Base-by-base conservation (phyloP, 2,113 vertebrate genomes). In the Tinamus guttatus region DNA sequence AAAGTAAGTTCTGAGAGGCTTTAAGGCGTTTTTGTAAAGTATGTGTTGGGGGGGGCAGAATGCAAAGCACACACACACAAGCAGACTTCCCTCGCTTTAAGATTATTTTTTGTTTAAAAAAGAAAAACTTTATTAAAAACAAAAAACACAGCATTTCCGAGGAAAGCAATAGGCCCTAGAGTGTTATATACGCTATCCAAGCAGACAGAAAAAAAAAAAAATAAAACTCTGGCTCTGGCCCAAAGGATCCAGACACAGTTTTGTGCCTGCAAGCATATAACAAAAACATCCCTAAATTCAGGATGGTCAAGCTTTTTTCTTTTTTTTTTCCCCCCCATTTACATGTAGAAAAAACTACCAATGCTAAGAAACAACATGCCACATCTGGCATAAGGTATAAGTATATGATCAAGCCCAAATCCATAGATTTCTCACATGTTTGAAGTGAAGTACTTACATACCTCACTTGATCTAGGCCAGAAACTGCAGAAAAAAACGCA, bases 211-310 rank as follows among this genome's bases (percentile, higher is more conserved):
- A 19, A 21, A 32, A 45, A 25, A 49, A 36, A 36, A 6, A 87
- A 63, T 79, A 69, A 87, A 79, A 79, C 41, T 43, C 59, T 94
- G 82, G 85, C 91, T 88, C 56, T 4, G 4, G 51, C 79, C 62
- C 82, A 93, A 83, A 24, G 79, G 81, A 91, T 52, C 47, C 85
- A 95, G 80, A 85, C 71, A 85, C 49, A 63, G 75, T 82, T 93
- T 58, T 71, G 43, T 79, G 45, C 38, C 1, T 11, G 38, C 65
- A 77, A 1, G 2, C 7, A 54, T 9, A 38, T 14, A 93, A 81
- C 62, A 95, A 74, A 94, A 81, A 49, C 63, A 62, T 11, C 64
- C 76, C 81, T 74, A 76, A 41, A 36, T 54, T 68, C 92, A 58
- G 76, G 87, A 94, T 81, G 65, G 38, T 81, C 71, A 60, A 81